Evolutionary conservation across 1,140 invertebrate species (phyloP), one percentile per base, ranked within the genome.

Genomic region (Centruroides vittatus): DNA sequence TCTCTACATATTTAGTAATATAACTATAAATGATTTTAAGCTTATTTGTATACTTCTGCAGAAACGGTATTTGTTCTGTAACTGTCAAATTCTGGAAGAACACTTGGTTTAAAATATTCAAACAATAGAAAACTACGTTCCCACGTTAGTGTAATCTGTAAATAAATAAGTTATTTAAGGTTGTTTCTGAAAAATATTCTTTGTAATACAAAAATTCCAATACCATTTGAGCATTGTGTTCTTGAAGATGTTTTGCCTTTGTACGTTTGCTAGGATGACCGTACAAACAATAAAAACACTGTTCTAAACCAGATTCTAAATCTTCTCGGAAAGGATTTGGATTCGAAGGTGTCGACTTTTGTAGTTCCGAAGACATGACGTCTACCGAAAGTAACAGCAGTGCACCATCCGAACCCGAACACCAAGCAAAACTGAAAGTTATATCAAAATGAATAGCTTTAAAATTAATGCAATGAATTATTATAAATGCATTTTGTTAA

Each of bases 261-360:
- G 77, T 82, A 69, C 84, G 86, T 72, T 85, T 90, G 62, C 81
- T 81, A 1, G 89, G 87, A 76, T 93, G 87, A 34, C 84, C 83
- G 73, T 88, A 95, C 3, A 96, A 74, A 73, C 92, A 96, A 71
- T 82, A 92, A 55, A 93, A 84, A 67, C 87, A 85, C 73, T 96
- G 91, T 68, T 94, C 90, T 61, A 93, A 75, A 59, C 86, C 82
- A 60, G 85, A 82, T 52, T 80, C 79, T 4, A 91, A 74, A 52
- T 63, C 80, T 66, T 80, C 76, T 36, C 62, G 61, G 59, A 62
- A 69, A 7, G 67, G 64, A 35, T 65, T 62, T 12, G 67, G 58
- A 36, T 61, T 67, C 13, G 36, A 52, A 41, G 52, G 35, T 5
- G 41, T 36, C 13, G 47, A 63, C 35, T 63, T 59, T 35, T 67